These are phyloP conservation scores for Phenacoccus solenopsis DNA, from an alignment of 1,140 invertebrate genomes.

Conservation along the genomic window DNA sequence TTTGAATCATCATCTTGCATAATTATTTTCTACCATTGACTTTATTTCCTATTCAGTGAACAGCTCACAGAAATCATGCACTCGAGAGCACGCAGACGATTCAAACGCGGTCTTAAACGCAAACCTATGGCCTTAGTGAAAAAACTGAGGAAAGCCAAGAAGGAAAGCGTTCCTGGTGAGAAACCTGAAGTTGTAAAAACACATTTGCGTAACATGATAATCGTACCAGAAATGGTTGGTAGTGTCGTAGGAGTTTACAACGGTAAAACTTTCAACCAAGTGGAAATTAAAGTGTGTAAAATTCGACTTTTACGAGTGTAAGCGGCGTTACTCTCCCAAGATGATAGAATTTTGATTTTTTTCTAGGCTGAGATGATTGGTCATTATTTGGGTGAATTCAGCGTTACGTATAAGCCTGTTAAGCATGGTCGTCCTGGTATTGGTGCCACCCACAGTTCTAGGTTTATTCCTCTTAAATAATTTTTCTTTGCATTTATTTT, in stretches of 20 bases:
- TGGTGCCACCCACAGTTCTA: constrained; percentile 98
- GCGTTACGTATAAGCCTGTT: constrained; percentile 98
- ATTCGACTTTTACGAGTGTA: neutral
- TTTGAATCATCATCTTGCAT: too few species aligned
- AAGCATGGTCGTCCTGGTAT: constrained; percentile 99
- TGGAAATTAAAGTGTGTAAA: constrained; percentile 53
- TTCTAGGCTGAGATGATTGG: constrained; percentile 98
- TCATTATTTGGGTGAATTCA: constrained; percentile 98
- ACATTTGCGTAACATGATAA: constrained; percentile 97
- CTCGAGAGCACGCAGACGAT: constrained; percentile 70
- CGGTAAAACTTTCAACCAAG: constrained; percentile 93
- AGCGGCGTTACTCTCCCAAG: neutral
- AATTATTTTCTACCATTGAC: too few species aligned
- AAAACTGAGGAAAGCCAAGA: constrained; percentile 85
- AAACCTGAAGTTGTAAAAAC: constrained; percentile 99
- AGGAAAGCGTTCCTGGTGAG: constrained; percentile 90
- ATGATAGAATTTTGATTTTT: constrained; percentile 24
- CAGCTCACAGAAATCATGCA: constrained; percentile 92
- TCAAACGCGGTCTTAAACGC: constrained; percentile 87
- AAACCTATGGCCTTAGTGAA: constrained; percentile 97
- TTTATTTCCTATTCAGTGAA: constrained; percentile 77
- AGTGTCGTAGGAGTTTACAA: constrained; percentile 95
- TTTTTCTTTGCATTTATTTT: neutral
- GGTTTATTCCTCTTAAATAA: constrained; percentile 99
- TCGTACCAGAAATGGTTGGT: constrained; percentile 99